A percentile compares a stretch with the other conserved stretches of the same genome.
Conservation (phyloP, 2,113 vertebrate species). For the Paracanthobrama guichenoti region DNA sequence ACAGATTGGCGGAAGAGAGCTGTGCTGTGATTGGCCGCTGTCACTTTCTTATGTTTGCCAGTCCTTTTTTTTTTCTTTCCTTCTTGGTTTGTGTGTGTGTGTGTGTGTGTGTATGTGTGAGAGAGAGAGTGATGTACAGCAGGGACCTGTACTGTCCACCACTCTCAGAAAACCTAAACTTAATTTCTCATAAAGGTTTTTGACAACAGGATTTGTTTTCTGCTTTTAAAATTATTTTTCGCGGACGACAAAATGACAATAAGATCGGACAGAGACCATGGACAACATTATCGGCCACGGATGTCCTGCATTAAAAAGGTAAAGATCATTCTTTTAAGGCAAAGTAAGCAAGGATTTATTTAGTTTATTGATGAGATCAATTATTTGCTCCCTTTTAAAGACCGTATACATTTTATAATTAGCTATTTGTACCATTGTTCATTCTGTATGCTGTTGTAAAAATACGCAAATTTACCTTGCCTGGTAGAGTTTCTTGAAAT, state of each 20-base stretch:
- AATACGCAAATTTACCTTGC: neutral
- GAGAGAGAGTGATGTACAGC: neutral
- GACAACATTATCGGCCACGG: conserved; percentile 83
- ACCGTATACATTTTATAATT: neutral
- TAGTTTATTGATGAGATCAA: no score
- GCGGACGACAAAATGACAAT: conserved; percentile 81
- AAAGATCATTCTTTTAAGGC: conserved; percentile 39
- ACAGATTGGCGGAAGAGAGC: conserved; percentile 13
- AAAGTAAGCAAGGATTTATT: neutral
- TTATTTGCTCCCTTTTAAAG: neutral
- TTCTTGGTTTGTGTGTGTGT: no score
- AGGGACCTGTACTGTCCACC: neutral
- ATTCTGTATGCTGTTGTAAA: neutral
- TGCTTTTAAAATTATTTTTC: neutral
- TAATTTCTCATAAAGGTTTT: neutral
- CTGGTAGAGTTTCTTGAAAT: neutral
- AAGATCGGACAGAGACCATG: conserved; percentile 81
- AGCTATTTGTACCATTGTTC: neutral
- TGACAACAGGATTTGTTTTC: neutral
- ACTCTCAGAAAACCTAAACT: no score
- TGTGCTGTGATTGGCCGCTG: conserved; percentile 75
- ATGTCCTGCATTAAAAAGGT: conserved; percentile 93
- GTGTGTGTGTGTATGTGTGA: no score
- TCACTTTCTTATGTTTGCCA: neutral
- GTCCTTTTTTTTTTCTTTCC: neutral